These are phyloP conservation scores for Paracyclopina nana DNA, from an alignment of 1,140 invertebrate genomes.

Conservation along the genomic window DNA sequence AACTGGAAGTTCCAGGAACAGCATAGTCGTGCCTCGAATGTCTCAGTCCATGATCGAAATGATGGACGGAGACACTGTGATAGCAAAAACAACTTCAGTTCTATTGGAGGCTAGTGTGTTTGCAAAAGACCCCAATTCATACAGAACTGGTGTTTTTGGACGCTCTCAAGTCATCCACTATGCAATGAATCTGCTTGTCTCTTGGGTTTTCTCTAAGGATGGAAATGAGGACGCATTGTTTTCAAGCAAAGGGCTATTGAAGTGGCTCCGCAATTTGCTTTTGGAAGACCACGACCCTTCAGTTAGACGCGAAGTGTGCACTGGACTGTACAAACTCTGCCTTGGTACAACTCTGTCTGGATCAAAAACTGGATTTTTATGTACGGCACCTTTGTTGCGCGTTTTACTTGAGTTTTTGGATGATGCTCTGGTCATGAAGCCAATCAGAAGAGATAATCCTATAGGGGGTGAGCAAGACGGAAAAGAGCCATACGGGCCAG, in stretches of 20 bases:
- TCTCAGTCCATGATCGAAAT: conserved; percentile 46
- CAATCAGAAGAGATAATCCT: conserved; percentile 29
- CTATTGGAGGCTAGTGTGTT: conserved; percentile 58
- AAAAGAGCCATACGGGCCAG: conserved; percentile 76
- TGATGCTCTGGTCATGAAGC: conserved; percentile 62
- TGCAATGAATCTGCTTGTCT: conserved; percentile 54
- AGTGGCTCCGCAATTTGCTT: conserved; percentile 51
- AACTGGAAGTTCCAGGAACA: no score
- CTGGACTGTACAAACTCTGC: conserved; percentile 63
- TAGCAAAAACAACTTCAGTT: conserved; percentile 61
- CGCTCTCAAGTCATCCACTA: conserved; percentile 60
- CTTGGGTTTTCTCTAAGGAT: conserved; percentile 53
- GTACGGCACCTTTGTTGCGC: conserved; percentile 52
- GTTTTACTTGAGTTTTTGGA: conserved; percentile 54
- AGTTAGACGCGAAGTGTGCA: conserved; percentile 66
- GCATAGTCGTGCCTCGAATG: conserved; percentile 12
- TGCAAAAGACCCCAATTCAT: conserved; percentile 52
- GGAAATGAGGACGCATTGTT: conserved; percentile 43
- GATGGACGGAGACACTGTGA: conserved; percentile 58
- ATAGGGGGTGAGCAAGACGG: conserved; percentile 43
- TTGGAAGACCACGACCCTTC: conserved; percentile 63
- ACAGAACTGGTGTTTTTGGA: conserved; percentile 69
- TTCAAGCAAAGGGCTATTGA: conserved; percentile 39
- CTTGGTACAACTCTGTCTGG: conserved; percentile 43
- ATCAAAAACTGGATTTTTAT: conserved; percentile 32